Base-by-base conservation (phyloP, 2,113 vertebrate species). In the Centropus unirufus region DNA sequence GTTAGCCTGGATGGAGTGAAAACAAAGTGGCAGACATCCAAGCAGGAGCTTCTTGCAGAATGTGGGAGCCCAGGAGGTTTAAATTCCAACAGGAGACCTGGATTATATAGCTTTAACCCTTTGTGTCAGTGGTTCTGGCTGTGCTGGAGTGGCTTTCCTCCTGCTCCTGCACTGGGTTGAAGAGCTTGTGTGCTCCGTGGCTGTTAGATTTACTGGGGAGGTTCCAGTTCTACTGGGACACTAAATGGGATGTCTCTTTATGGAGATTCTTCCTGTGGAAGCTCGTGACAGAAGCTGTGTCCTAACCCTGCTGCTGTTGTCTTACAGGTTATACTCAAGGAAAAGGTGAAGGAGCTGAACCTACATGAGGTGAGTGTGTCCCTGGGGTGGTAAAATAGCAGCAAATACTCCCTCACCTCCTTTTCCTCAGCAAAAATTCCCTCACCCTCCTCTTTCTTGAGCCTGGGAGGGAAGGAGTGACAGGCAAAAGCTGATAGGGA, bases 301-400 rank as follows among this genome's bases (percentile, higher is more conserved):
- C 46, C 64, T 91, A n/a, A 91, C 47, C 21, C 24, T 8, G 0
- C 21, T 0, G 7, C 94, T 96, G 85, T 97, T 97, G 47, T 88
- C 89, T 97, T 97, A n/a, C 96, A 99, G 99, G 99, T 99, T 84
- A 99, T 99, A 97, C 98, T 99, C 95, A 99, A 99, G 98, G 99
- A 99, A 97, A 99, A 99, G 96, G 99, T 99, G 95, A 99, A 99
- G 98, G 99, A 99, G 95, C 97, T 99, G 97, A 99, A 99, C 96
- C 98, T 99, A 62, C 99, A 99, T 84, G 99, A 99, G 98, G 99
- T 99, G 98, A 98, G 99, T 78, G 72, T 2, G 0, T 67, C 30
- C 34, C 47, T 66, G 47, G 57, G 67, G 13, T 16, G 5, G 9
- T 47, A 49, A 59, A 1, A 0, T 40, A 30, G 36, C 2, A 1